Evolutionary conservation across 2,113 vertebrate species (phyloP).

Genomic region (Opisthocomus hoazin): DNA sequence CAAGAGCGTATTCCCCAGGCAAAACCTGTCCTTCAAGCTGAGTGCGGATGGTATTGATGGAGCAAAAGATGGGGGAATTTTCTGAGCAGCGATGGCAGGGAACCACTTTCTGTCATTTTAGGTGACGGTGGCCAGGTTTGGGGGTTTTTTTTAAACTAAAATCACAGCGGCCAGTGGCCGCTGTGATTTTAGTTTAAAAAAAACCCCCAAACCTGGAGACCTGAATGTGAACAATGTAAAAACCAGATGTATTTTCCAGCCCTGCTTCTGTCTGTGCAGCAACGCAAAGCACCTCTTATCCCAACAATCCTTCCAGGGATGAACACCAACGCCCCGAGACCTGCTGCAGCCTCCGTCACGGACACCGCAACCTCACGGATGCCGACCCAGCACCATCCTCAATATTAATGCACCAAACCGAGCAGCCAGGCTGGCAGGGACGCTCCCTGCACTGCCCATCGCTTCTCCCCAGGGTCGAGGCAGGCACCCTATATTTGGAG

Average conservation of each 20-base stretch:
- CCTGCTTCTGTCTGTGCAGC: background rate
- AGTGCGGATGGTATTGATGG: background rate
- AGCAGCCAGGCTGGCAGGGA: background rate
- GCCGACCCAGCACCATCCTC: background rate
- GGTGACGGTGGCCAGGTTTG: background rate
- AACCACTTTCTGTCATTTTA: background rate
- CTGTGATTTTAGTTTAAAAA: background rate
- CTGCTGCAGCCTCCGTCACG: background rate
- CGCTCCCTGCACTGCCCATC: background rate
- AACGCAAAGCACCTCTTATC: background rate
- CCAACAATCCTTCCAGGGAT: background rate
- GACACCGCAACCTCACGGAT: background rate
- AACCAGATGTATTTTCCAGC: background rate
- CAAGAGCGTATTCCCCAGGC: slow-evolving; percentile 4
- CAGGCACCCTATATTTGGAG: background rate
- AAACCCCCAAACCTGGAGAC: background rate
- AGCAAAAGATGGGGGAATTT: background rate
- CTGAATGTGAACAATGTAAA: background rate
- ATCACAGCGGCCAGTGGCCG: background rate
- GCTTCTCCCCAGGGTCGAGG: background rate
- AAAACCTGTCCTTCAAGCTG: slow-evolving; percentile 19
- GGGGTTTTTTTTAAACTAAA: background rate
- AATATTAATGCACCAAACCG: background rate
- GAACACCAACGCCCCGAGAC: background rate
- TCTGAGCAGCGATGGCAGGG: background rate